These are phyloP conservation scores for Alosa alosa DNA, from an alignment of 2,113 vertebrate genomes.

Conservation along the genomic window DNA sequence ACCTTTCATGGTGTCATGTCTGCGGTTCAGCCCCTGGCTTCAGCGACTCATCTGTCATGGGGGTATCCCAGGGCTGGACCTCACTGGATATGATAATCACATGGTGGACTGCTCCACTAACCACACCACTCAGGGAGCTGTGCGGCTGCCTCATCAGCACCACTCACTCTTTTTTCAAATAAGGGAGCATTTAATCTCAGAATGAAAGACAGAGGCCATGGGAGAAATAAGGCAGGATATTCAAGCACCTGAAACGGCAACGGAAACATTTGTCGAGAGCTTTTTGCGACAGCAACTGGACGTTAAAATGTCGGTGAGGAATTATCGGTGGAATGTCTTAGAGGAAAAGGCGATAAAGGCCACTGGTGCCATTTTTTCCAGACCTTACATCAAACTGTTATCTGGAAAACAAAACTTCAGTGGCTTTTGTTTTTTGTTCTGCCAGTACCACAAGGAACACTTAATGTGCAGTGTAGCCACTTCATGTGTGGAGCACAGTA, in stretches of 20 bases:
- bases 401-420: not conserved
- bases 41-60: not conserved
- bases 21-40: not conserved
- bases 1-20: not conserved
- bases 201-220: too few species aligned
- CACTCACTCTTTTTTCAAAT: not conserved
- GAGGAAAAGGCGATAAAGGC: not conserved
- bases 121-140: not conserved
- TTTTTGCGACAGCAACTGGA: not conserved
- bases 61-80: not conserved
- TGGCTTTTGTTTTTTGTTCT: not conserved
- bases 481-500: not conserved
- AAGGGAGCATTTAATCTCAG: not conserved
- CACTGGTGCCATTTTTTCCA: not conserved
- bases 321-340: not conserved
- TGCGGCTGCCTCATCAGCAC: too few species aligned
- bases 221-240: not conserved
- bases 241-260: not conserved
- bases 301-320: not conserved
- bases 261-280: not conserved
- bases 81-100: not conserved
- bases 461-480: not conserved
- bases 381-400: not conserved
- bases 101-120: not conserved
- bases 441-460: not conserved